These are phyloP conservation scores for Prunella fulvescens DNA, from an alignment of 2,113 vertebrate species.

Conservation along the genomic window DNA sequence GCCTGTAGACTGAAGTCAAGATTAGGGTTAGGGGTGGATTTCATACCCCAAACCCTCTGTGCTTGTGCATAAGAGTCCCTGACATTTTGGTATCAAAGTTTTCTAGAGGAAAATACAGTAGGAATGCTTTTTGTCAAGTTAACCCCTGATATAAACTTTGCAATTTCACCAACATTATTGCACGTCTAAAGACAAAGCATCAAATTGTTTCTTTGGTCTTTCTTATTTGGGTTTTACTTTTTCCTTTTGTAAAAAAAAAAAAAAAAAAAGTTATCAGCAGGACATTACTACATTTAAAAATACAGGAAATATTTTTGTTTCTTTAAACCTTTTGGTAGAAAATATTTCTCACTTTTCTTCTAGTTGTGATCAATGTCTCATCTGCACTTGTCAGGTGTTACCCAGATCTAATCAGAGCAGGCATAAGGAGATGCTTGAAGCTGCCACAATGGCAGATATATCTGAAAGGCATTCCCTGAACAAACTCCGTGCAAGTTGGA, in stretches of 20 bases:
- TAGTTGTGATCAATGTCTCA: neutral
- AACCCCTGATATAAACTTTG: neutral
- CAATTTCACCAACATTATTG: neutral
- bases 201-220: neutral
- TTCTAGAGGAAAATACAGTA: neutral
- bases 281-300: neutral
- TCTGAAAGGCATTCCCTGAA: neutral
- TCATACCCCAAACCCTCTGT: neutral
- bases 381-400: neutral
- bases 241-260: neutral
- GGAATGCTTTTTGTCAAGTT: neutral
- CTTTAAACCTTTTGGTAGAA: conserved; percentile 7
- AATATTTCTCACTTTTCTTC: neutral
- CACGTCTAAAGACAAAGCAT: neutral
- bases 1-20: neutral
- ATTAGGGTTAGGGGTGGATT: neutral
- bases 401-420: neutral
- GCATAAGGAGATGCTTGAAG: neutral
- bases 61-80: neutral
- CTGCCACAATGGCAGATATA: neutral
- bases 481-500: rapidly evolving
- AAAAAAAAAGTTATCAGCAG: neutral
- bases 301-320: neutral
- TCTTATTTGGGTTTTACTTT: neutral
- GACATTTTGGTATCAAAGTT: neutral